Evolutionary conservation across 2,113 vertebrate genomes (phyloP).

Genomic region (Spheniscus mendiculus): DNA sequence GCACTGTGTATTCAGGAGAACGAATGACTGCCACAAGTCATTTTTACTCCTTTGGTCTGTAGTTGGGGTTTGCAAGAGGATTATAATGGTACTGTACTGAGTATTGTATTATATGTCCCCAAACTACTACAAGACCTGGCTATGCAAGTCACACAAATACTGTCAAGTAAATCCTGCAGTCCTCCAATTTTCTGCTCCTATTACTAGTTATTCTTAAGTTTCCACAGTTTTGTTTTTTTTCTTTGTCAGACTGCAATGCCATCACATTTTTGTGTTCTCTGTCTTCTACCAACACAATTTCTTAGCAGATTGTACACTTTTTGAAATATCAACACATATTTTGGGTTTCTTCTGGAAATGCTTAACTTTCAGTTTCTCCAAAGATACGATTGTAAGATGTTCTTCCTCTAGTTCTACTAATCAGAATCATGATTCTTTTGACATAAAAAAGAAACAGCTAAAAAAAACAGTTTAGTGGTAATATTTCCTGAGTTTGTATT

Average conservation of each 20-base stretch:
- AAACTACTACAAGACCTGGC: background rate
- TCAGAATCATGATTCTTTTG: background rate
- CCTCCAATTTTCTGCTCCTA: background rate
- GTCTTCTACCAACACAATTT: background rate
- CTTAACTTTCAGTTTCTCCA: background rate
- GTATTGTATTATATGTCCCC: background rate
- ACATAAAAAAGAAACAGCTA: background rate
- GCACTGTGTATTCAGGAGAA: background rate
- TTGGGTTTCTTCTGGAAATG: background rate
- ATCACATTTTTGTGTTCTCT: background rate
- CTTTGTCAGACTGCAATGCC: background rate
- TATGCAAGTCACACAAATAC: background rate
- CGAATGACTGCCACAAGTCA: background rate
- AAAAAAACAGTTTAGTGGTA: accelerated
- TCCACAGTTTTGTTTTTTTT: background rate
- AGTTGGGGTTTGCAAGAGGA: background rate
- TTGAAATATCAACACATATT: background rate
- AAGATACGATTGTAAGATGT: background rate
- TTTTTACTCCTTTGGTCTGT: background rate
- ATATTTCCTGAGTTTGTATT: background rate
- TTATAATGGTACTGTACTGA: background rate
- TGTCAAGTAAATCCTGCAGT: background rate
- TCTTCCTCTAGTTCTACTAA: background rate
- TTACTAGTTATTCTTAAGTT: background rate
- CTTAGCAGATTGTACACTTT: background rate